Conservation (phyloP, 2,888 invertebrate species). For the Dorcus parallelipipedus region DNA sequence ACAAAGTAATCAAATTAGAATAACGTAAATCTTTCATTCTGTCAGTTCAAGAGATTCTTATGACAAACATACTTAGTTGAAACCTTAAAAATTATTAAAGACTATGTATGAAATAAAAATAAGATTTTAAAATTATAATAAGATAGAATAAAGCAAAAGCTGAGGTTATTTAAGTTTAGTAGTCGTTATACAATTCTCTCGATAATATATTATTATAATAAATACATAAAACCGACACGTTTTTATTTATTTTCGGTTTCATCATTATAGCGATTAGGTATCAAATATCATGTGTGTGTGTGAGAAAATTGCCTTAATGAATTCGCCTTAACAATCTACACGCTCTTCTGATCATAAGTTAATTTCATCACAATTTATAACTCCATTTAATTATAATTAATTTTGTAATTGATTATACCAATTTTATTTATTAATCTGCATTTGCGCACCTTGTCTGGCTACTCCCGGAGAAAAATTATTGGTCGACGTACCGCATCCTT, state of each 20-base stretch:
- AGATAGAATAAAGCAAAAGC: no score
- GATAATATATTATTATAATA: constrained; percentile 11
- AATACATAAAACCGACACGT: constrained; percentile 5
- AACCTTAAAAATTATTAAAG: no score
- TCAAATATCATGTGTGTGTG: constrained; percentile 2
- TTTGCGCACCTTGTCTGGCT: neutral
- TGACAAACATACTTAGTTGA: no score
- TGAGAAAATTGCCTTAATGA: constrained; percentile 1
- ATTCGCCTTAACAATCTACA: neutral
- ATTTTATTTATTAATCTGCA: constrained; percentile 4
- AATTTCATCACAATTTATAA: constrained; percentile 6
- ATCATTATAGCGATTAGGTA: constrained; percentile 1
- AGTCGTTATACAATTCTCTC: no score
- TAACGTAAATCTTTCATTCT: no score
- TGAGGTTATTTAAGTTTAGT: no score
- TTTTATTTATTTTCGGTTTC: neutral
- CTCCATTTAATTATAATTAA: constrained; percentile 11
- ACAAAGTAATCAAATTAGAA: no score
- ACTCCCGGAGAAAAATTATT: neutral
- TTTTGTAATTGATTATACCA: constrained; percentile 10
- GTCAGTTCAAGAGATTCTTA: no score
- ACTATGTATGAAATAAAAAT: no score
- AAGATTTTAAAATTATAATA: no score
- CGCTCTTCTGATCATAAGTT: constrained; percentile 1
- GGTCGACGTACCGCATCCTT: no score